Conservation (phyloP, 2,888 invertebrate genomes). For the Ochlodes sylvanus region DNA sequence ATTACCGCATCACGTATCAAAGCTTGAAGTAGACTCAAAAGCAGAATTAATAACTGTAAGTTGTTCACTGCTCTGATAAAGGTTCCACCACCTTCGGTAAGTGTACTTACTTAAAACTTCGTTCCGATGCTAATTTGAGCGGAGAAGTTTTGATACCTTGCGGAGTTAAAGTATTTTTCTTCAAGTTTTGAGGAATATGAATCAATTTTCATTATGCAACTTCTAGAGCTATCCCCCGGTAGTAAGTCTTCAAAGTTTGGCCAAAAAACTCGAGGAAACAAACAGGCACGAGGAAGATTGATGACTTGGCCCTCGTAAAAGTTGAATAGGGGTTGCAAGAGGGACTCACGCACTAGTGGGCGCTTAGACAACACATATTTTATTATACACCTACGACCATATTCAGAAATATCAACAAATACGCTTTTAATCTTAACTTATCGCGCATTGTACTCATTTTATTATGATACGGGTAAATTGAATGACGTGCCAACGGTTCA, state of each 20-base stretch:
- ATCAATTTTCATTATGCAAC: slow-evolving; percentile 21
- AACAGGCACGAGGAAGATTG: slow-evolving; percentile 64
- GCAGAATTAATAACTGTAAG: not conserved
- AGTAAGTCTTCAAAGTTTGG: slow-evolving; percentile 43
- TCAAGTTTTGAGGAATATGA: slow-evolving; percentile 19
- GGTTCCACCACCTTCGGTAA: not conserved
- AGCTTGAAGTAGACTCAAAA: not conserved
- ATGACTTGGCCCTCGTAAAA: slow-evolving; percentile 59
- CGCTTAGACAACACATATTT: not conserved
- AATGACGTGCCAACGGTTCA: no score
- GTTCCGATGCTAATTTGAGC: slow-evolving; percentile 14
- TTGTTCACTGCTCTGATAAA: not conserved
- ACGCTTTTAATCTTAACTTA: no score
- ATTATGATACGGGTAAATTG: no score
- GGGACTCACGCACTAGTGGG: slow-evolving; percentile 5
- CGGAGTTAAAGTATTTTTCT: slow-evolving; percentile 9
- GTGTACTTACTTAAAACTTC: not conserved
- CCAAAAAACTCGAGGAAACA: slow-evolving; percentile 63
- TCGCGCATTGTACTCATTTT: no score
- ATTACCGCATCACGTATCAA: no score
- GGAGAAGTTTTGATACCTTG: slow-evolving; percentile 4
- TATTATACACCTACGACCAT: not conserved
- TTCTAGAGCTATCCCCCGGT: slow-evolving; percentile 12
- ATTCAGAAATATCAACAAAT: no score
- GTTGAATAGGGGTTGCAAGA: slow-evolving; percentile 4